A percentile compares a stretch with the other conserved stretches of the same genome.
Conservation (phyloP, 2,113 vertebrate species). For the Naja naja region DNA sequence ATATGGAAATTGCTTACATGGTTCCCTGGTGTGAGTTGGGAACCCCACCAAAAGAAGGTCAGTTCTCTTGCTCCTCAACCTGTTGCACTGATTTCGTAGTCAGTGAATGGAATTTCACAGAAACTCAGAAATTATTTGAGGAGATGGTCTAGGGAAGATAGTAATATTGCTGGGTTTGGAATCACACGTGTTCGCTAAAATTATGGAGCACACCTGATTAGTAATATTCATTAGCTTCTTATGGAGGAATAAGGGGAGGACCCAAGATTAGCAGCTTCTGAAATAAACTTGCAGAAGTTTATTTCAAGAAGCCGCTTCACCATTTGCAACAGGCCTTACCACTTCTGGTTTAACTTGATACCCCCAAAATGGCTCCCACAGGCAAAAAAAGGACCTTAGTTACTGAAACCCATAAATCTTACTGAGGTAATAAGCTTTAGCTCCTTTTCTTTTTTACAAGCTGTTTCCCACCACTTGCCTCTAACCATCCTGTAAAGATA, state of each 20-base stretch:
- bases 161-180: no score
- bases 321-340: not conserved
- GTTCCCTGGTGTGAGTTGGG: conserved; percentile 80
- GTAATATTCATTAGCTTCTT: not conserved
- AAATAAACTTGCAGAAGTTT: not conserved
- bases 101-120: no score
- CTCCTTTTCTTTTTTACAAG: not conserved
- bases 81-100: not conserved
- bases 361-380: not conserved
- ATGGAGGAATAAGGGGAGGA: not conserved
- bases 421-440: not conserved
- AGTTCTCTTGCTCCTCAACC: conserved; percentile 18
- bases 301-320: no score
- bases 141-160: not conserved
- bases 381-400: not conserved
- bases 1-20: conserved; percentile 78
- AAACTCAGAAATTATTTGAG: not conserved
- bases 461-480: not conserved
- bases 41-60: conserved; percentile 72
- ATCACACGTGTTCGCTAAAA: not conserved
- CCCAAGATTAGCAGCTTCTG: not conserved
- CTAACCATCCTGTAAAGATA: not conserved
- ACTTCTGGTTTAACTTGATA: not conserved
- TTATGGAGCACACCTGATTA: not conserved
- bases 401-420: not conserved